Evolutionary conservation across 2,888 invertebrate species (phyloP), one percentile per base, ranked within the genome.

Genomic region (Rhagonycha lutea): DNA sequence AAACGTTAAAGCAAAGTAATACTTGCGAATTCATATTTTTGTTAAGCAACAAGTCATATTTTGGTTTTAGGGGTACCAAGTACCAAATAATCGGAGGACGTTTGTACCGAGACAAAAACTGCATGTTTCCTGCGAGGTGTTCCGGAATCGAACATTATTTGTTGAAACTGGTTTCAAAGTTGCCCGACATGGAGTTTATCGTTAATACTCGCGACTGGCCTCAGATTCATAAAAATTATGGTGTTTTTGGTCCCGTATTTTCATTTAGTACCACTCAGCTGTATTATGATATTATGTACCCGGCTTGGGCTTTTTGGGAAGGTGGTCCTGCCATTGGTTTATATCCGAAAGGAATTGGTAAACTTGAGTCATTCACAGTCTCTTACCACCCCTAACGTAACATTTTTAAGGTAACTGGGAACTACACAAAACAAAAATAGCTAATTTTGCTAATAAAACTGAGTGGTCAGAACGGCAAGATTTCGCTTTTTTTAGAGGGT

Each of bases 251-350:
- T 29, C 98, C 98, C 12, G 92, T 98, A n/a, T 94, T 98, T 86
- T 98, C 98, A 3, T 99, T 99, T 86, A 98, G 98, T 86, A 98
- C 98, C 94, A 94, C 95, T 0, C 84, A 86, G 62, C 93, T 96
- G 47, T 95, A 96, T 87, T 90, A 91, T 86, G 99, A 99, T 85
- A 96, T 99, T 78, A 95, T 95, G 93, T 96, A 95, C 86, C 98
- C 98, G 0, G 96, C 98, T 0, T 99, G 98, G 98, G 94, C 97
- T 61, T 99, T 99, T 88, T 98, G 98, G 98, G 97, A 97, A 88
- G 98, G 98, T 26, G 99, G 99, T 0, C 99, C 99, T 12, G 98
- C 98, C 0, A 98, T 98, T 81, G 92, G 94, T 60, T 89, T 98
- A 10, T 98, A 98, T 88, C 98, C 98, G 0, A 94, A 92, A 72